Base-by-base conservation (phyloP, 2,888 invertebrate species). In the Bhutanitis thaidina region DNA sequence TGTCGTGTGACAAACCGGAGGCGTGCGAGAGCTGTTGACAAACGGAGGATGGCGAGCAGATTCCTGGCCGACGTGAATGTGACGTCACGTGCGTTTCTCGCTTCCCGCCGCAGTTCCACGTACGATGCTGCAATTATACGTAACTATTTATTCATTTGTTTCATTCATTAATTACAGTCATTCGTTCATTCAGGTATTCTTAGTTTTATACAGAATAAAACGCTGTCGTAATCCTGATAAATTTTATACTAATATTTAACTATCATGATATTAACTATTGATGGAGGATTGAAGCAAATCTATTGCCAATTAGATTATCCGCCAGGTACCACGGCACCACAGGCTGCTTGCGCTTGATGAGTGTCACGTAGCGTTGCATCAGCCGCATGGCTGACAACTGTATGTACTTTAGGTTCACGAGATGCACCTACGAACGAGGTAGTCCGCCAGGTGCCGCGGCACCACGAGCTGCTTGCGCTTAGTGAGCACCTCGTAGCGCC, bases 41-140 rank as follows among this genome's bases (percentile, higher is more conserved):
- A 89, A 7, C 99, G 95, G 39, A 99, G 90, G 57, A 99, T 95
- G 10, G 96, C 99, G 56, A 99, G 91, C 54, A 99, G 89, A 75
- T 98, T 98, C 72, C 99, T 92, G 0, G 99, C 97, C 0, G 99
- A 99, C 0, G 99, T 99, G 78, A 98, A 99, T 0, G 97, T 96
- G 90, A 95, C 95, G 79, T 98, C 98, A 54, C 93, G 93, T 16
- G 93, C 94, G 71, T 96, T 97, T 43, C 98, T 92, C 0, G 98
- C 97, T 65, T 97, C 97, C 57, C 94, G 92, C 3, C 95, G 88
- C 57, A 96, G 80, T 69, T 95, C 94, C 36, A 96, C 95, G 70
- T 96, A 96, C 1, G 95, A 93, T 3, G 91, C 93, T 93, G 71
- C 7, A 64, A 59, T 5, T 41, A 55, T 4, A 29, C 12, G 14